Evolutionary conservation across 2,797 vertebrate species (phyloP).

Genomic region (Lithobates pipiens): DNA sequence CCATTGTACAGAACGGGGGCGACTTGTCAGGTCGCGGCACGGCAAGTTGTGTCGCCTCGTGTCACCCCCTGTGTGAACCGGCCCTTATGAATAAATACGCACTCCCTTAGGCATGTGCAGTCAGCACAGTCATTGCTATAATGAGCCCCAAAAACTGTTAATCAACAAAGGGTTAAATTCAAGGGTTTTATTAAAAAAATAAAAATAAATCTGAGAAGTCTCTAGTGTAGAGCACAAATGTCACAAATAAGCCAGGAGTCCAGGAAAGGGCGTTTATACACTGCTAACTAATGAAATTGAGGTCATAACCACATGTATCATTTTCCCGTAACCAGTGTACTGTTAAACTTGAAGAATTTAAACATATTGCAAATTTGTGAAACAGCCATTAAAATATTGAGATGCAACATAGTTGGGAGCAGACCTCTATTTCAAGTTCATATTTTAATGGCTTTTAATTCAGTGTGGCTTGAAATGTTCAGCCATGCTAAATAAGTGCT

Average conservation of each 20-base stretch:
- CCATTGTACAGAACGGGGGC: too few relatives aligned
- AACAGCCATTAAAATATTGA: constrained; percentile 47
- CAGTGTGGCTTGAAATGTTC: constrained; percentile 43
- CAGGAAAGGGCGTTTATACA: background rate
- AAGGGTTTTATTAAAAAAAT: too few relatives aligned
- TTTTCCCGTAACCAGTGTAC: constrained; percentile 15
- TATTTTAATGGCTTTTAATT: constrained; percentile 58
- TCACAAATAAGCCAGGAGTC: background rate
- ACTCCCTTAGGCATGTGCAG: too few relatives aligned
- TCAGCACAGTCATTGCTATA: too few relatives aligned
- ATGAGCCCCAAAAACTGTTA: too few relatives aligned
- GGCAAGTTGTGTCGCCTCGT: too few relatives aligned
- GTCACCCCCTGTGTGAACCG: too few relatives aligned
- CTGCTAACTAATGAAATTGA: background rate
- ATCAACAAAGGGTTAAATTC: too few relatives aligned
- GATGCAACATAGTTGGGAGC: constrained; percentile 35
- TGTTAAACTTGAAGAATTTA: constrained; percentile 29
- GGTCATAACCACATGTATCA: constrained; percentile 4
- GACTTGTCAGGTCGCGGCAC: too few relatives aligned
- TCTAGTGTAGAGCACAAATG: background rate
- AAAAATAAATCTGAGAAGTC: background rate
- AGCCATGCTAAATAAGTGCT: constrained; percentile 55
- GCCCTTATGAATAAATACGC: too few relatives aligned
- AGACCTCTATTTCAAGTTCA: constrained; percentile 34
- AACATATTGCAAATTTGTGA: constrained; percentile 37